phyloP scores from a whole-genome alignment of 2,888 invertebrate genomes.

The Ctena decussata region DNA sequence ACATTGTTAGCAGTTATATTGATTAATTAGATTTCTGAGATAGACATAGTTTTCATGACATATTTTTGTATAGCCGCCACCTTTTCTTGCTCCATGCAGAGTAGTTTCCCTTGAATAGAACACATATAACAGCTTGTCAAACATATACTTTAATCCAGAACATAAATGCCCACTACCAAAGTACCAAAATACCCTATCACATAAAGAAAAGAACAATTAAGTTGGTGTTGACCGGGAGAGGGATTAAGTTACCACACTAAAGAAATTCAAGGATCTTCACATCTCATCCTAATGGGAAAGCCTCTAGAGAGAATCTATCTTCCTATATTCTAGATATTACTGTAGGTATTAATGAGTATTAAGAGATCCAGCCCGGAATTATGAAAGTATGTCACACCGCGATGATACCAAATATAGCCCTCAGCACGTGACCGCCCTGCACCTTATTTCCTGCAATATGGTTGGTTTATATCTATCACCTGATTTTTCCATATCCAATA shows the following conservation, averaged over 20 bases:
- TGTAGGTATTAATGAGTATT: conserved; percentile 57
- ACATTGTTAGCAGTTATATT: not conserved
- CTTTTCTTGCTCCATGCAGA: conserved; percentile 19
- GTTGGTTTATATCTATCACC: conserved; percentile 76
- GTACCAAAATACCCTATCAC: not conserved
- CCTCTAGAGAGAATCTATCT: conserved; percentile 24
- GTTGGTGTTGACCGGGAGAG: not conserved
- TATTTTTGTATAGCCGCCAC: not conserved
- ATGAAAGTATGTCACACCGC: conserved; percentile 41
- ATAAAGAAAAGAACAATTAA: not conserved
- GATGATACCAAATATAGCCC: conserved; percentile 61
- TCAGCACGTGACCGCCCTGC: conserved; percentile 76
- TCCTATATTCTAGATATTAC: conserved; percentile 28
- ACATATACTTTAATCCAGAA: not conserved
- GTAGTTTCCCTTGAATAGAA: not conserved
- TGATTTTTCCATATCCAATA: conserved; percentile 72
- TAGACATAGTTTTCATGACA: too few species aligned
- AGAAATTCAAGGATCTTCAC: not conserved
- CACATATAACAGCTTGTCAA: not conserved
- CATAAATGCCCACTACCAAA: conserved; percentile 2
- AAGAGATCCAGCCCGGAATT: conserved; percentile 63
- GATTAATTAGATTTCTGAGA: not conserved
- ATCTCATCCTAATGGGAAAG: conserved; percentile 55
- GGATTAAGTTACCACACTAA: not conserved
- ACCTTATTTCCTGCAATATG: conserved; percentile 78